Evolutionary conservation across 1,140 invertebrate species (phyloP).

Genomic region (Polypedilum pembai): DNA sequence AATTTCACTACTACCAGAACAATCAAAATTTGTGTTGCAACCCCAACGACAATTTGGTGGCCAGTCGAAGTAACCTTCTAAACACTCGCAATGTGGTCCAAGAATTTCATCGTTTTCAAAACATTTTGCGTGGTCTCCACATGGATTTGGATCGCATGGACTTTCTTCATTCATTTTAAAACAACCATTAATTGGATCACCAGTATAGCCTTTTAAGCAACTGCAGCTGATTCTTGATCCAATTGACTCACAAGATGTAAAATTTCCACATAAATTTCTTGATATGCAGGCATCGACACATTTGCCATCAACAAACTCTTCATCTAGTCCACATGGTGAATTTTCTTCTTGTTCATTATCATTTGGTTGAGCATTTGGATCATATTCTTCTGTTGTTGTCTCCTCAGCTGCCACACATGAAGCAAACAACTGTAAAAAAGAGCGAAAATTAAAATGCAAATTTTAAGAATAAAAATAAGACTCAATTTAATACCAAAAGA

Average conservation of each 20-base stretch:
- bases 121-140: not conserved
- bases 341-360: too few species aligned
- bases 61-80: not conserved
- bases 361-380: too few species aligned
- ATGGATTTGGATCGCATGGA: not conserved
- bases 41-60: not conserved
- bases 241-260: not conserved
- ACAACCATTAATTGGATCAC: not conserved
- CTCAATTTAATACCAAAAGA: not conserved
- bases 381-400: not conserved
- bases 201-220: not conserved
- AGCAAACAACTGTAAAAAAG: slow-evolving; percentile 1
- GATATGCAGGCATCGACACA: not conserved
- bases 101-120: not conserved
- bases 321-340: not conserved
- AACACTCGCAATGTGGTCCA: not conserved
- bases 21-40: not conserved
- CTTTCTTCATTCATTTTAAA: not conserved
- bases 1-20: not conserved
- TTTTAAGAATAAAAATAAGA: not conserved
- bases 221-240: not conserved
- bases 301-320: not conserved
- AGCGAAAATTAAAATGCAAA: not conserved
- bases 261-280: not conserved
- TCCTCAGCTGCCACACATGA: not conserved